Evolutionary conservation across 1,140 invertebrate genomes (phyloP).

Genomic region (Drosophila bocqueti): DNA sequence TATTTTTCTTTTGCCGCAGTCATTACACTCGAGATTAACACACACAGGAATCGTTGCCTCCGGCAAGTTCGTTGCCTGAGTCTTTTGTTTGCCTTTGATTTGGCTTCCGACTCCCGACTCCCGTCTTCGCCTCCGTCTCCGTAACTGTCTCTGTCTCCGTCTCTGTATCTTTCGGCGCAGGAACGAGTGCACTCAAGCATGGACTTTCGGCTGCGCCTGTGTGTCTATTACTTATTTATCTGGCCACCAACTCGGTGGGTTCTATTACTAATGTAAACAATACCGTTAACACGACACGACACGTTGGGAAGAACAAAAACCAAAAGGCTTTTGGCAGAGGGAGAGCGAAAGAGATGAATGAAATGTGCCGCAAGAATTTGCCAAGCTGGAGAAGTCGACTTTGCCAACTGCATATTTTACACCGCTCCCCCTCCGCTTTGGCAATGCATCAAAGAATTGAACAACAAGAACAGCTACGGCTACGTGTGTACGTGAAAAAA

Average conservation of each 20-base stretch:
- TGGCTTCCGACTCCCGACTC: slow-evolving; percentile 21
- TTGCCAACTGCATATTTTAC: slow-evolving; percentile 56
- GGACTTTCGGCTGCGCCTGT: slow-evolving; percentile 47
- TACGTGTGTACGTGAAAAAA: slow-evolving; percentile 20
- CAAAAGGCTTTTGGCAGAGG: slow-evolving; percentile 18
- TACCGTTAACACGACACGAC: slow-evolving; percentile 76
- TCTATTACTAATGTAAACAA: slow-evolving; percentile 81
- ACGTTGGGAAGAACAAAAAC: slow-evolving; percentile 19
- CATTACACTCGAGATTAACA: slow-evolving; percentile 25
- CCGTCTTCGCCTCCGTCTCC: slow-evolving; percentile 21
- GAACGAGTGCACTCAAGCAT: slow-evolving; percentile 57
- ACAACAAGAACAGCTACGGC: slow-evolving; percentile 45
- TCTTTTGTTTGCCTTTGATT: slow-evolving; percentile 62
- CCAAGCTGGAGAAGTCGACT: slow-evolving; percentile 39
- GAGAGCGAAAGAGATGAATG: slow-evolving; percentile 28
- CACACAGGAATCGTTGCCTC: slow-evolving; percentile 37
- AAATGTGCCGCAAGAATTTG: slow-evolving; percentile 67
- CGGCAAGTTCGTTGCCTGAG: slow-evolving; percentile 72
- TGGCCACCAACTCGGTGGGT: slow-evolving; percentile 65
- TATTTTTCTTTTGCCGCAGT: slow-evolving; percentile 14
- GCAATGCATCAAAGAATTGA: slow-evolving; percentile 62
- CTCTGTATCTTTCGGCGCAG: slow-evolving; percentile 33
- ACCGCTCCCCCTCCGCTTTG: neutral
- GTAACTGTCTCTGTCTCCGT: slow-evolving; percentile 14
- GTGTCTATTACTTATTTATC: slow-evolving; percentile 74